phyloP scores from a whole-genome alignment of 1,140 invertebrate species.

The Muscidifurax raptorellus region DNA sequence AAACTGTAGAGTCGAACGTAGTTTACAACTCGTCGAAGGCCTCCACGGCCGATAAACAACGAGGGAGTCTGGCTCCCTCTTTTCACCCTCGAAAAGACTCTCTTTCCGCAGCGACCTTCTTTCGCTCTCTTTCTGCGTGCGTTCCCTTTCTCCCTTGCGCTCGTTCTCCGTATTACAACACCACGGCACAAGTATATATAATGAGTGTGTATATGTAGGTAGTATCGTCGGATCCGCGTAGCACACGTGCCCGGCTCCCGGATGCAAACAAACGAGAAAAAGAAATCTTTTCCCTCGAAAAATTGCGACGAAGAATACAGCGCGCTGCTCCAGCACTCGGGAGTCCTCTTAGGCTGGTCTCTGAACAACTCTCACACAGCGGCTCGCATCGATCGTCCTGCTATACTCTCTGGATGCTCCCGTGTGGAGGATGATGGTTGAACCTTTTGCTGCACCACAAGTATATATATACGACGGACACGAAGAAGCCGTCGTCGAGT shows the following conservation, averaged over 20 bases:
- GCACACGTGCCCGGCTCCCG: neutral
- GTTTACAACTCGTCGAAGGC: neutral
- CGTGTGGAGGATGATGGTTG: too few relatives aligned
- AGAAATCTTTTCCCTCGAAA: neutral
- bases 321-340: too few relatives aligned
- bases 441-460: neutral
- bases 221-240: too few relatives aligned
- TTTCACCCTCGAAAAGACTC: neutral
- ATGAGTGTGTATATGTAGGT: neutral
- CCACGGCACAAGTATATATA: neutral
- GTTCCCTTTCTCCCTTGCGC: neutral
- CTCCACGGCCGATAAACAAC: neutral
- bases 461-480: too few relatives aligned
- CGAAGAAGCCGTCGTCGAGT: too few relatives aligned
- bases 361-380: neutral
- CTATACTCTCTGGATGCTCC: neutral
- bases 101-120: neutral
- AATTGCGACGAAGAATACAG: neutral
- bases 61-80: neutral
- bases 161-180: neutral
- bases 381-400: conserved; percentile 6
- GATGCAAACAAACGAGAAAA: too few relatives aligned
- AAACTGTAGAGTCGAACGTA: neutral
- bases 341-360: neutral
- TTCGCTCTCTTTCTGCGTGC: neutral